Conservation (phyloP, 1,140 invertebrate genomes). For the Platyscapa corneri region DNA sequence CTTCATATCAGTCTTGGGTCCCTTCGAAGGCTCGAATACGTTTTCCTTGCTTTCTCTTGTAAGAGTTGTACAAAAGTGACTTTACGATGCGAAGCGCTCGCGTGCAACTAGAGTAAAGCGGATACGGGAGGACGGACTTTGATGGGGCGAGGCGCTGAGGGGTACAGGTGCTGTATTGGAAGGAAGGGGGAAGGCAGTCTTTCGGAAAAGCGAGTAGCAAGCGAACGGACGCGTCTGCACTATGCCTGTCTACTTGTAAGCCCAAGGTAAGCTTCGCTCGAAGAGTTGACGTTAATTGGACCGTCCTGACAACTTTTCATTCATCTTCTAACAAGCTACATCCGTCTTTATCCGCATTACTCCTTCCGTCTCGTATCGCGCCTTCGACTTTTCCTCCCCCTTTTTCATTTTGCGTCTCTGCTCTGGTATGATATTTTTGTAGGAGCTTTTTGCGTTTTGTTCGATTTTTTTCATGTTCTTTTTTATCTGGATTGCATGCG, state of each 20-base stretch:
- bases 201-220: slow-evolving; percentile 34
- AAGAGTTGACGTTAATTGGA: slow-evolving; percentile 75
- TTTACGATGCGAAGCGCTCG: neutral
- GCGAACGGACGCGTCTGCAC: slow-evolving; percentile 23
- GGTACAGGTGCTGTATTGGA: neutral
- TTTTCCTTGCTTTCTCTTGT: neutral
- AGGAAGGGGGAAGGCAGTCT: neutral
- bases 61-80: neutral
- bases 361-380: slow-evolving; percentile 44
- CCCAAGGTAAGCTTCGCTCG: slow-evolving; percentile 67
- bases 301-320: slow-evolving; percentile 74
- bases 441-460: neutral
- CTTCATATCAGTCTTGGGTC: neutral
- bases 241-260: slow-evolving; percentile 62
- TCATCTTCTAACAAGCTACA: slow-evolving; percentile 73
- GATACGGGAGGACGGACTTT: neutral
- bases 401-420: neutral
- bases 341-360: slow-evolving; percentile 70
- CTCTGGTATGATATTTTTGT: neutral
- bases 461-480: neutral
- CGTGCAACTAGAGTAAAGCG: neutral
- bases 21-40: neutral
- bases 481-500: neutral
- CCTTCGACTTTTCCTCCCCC: slow-evolving; percentile 9
- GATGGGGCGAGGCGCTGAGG: neutral